Evolutionary conservation across 2,797 vertebrate species (phyloP).

Genomic region (Cyclopterus lumpus): DNA sequence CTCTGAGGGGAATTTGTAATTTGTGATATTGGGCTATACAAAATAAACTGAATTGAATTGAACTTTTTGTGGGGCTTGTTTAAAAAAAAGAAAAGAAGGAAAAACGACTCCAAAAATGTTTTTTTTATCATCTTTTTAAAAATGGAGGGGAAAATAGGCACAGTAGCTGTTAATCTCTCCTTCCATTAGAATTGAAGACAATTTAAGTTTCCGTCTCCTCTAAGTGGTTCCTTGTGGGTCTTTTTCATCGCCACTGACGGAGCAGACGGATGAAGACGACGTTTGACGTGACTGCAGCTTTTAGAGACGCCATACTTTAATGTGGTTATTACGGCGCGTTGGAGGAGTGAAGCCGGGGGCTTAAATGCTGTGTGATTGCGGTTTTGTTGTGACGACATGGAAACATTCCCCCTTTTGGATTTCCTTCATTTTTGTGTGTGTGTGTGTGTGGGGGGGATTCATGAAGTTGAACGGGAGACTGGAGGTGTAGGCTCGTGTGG

Average conservation of each 20-base stretch:
- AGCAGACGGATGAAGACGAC: constrained; percentile 23
- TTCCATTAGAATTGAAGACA: neutral
- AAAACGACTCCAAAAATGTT: too few relatives aligned
- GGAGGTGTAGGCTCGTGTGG: constrained; percentile 26
- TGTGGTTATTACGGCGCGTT: neutral
- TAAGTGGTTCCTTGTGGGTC: constrained; percentile 6
- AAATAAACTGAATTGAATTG: too few relatives aligned
- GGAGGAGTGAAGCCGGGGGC: constrained; percentile 10
- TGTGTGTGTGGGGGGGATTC: neutral
- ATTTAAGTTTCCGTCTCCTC: neutral
- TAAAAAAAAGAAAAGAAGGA: too few relatives aligned
- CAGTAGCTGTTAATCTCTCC: neutral
- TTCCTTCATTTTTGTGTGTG: constrained; percentile 16
- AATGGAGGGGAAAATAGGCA: neutral
- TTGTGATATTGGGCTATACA: too few relatives aligned
- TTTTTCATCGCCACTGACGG: constrained; percentile 30
- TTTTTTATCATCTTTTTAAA: too few relatives aligned
- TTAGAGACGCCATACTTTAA: constrained; percentile 46
- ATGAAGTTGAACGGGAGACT: neutral
- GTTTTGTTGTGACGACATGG: neutral
- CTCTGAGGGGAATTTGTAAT: too few relatives aligned
- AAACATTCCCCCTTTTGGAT: neutral
- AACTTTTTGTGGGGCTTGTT: too few relatives aligned
- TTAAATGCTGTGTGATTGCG: constrained; percentile 16
- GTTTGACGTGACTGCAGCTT: constrained; percentile 33